These are phyloP conservation scores for Lampris megalopsis DNA, from an alignment of 2,113 vertebrate genomes.

Conservation along the genomic window DNA sequence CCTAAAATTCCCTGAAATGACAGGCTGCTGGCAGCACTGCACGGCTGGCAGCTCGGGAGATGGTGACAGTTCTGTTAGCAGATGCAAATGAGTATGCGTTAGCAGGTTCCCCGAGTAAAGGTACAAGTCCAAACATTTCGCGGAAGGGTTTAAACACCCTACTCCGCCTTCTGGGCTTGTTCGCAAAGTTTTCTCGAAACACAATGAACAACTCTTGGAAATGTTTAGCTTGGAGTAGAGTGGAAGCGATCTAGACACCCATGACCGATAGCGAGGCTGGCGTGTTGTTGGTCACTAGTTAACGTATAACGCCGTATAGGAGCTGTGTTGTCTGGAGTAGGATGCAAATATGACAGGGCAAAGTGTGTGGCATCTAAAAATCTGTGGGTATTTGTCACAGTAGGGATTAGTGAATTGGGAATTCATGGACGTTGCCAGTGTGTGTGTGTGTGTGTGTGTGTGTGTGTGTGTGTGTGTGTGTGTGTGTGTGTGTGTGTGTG, in stretches of 20 bases:
- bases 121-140: conserved; percentile 34
- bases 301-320: too few relatives aligned
- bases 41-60: conserved; percentile 7
- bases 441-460: not conserved
- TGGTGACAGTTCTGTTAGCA: conserved; percentile 52
- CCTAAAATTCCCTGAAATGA: conserved; percentile 4
- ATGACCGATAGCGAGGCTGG: too few relatives aligned
- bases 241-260: too few relatives aligned
- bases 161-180: not conserved
- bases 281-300: too few relatives aligned
- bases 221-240: too few relatives aligned
- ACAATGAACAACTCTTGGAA: too few relatives aligned
- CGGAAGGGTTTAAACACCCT: conserved; percentile 29
- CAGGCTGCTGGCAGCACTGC: conserved; percentile 20
- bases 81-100: conserved; percentile 51
- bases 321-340: too few relatives aligned
- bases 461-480: not conserved
- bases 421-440: not conserved
- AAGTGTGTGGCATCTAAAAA: conserved; percentile 1
- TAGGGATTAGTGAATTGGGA: not conserved
- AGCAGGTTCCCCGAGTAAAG: conserved; percentile 54
- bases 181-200: not conserved
- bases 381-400: conserved; percentile 10
- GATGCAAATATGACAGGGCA: conserved; percentile 21
- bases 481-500: conserved; percentile 10